Conservation (phyloP, 2,888 invertebrate species). For the Barypeithes pellucidus region DNA sequence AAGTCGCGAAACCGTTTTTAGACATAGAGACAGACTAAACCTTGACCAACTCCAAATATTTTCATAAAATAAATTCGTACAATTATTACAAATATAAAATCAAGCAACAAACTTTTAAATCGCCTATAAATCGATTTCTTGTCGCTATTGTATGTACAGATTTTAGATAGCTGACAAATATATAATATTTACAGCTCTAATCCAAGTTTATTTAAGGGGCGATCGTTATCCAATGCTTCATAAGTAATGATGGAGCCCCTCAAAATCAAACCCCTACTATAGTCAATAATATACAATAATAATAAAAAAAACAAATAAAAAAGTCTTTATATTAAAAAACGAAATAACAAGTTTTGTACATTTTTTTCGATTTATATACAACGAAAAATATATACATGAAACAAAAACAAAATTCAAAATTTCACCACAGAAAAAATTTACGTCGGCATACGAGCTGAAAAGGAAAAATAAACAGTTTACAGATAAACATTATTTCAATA, state of each 20-base stretch:
- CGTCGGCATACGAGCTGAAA: not conserved
- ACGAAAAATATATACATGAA: conserved; percentile 32
- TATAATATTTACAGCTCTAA: conserved; percentile 69
- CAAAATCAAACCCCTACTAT: conserved; percentile 12
- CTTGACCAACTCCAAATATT: conserved; percentile 53
- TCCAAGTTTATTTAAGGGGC: conserved; percentile 2
- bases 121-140: conserved; percentile 19
- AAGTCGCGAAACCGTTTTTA: not conserved
- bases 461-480: conserved; percentile 5
- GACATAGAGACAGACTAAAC: conserved; percentile 57
- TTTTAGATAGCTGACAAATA: conserved; percentile 65
- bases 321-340: conserved; percentile 26
- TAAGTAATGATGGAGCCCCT: conserved; percentile 15
- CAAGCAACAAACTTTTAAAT: conserved; percentile 29
- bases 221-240: conserved; percentile 7
- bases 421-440: conserved; percentile 11
- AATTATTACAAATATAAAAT: conserved; percentile 34
- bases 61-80: conserved; percentile 28
- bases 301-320: conserved; percentile 30
- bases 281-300: conserved; percentile 18
- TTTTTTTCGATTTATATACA: conserved; percentile 39
- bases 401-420: conserved; percentile 21
- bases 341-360: conserved; percentile 40
- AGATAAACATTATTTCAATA: conserved; percentile 2
- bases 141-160: conserved; percentile 23